Percentiles rank a stretch among this genome's conserved stretches.
phyloP scores from a whole-genome alignment of 2,888 invertebrate species.

The Trichacis sp. region DNA sequence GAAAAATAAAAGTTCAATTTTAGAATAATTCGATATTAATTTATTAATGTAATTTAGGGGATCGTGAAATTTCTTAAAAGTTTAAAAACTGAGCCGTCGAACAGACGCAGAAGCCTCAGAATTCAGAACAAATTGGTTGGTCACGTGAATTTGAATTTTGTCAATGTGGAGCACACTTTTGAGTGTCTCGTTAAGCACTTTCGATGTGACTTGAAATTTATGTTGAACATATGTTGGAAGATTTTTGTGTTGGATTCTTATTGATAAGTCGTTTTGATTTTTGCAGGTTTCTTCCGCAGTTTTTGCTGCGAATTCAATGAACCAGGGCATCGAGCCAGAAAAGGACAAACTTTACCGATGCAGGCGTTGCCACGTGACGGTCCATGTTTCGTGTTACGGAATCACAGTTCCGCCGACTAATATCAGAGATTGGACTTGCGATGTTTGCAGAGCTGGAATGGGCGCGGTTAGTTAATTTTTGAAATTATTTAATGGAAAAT shows the following conservation, averaged over 20 bases:
- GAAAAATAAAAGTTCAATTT: no score
- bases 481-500: no score
- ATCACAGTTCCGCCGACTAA: no score
- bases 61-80: slow-evolving; percentile 8
- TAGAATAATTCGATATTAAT: neutral
- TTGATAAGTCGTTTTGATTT: neutral
- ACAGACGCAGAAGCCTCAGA: slow-evolving; percentile 29
- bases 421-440: no score
- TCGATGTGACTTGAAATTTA: no score
- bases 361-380: slow-evolving; percentile 72
- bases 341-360: slow-evolving; percentile 71
- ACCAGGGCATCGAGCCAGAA: slow-evolving; percentile 59
- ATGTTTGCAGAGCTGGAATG: no score
- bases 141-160: slow-evolving; percentile 2
- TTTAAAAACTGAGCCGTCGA: slow-evolving; percentile 11
- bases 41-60: slow-evolving; percentile 6
- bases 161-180: neutral
- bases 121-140: slow-evolving; percentile 21
- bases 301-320: slow-evolving; percentile 66
- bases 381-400: slow-evolving; percentile 72
- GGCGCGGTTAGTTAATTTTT: no score
- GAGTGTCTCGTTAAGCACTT: neutral
- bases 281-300: slow-evolving; percentile 59
- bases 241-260: no score
- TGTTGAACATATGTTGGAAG: no score